A percentile compares a stretch with the other conserved stretches of the same genome.
phyloP scores from a whole-genome alignment of 2,888 invertebrate species.

The Sipunculus nudus region DNA sequence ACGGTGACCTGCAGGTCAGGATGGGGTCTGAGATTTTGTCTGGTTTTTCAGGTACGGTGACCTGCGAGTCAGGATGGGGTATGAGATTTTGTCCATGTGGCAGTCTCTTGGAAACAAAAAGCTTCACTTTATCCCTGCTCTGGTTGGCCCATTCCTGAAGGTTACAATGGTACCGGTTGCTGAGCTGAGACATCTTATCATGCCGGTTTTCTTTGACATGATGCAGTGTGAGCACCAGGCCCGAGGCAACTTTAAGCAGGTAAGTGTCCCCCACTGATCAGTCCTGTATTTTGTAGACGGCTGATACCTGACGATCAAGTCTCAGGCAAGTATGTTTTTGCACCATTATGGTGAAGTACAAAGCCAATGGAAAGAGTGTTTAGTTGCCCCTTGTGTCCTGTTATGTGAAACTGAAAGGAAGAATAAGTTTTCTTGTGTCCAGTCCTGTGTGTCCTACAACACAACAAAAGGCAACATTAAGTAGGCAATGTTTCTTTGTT shows the following conservation, averaged over 20 bases:
- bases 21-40: conserved; percentile 89
- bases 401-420: no score
- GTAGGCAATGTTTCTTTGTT: no score
- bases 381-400: no score
- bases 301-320: no score
- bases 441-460: no score
- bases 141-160: conserved; percentile 93
- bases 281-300: no score
- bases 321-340: no score
- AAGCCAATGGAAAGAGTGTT: no score
- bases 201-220: conserved; percentile 93
- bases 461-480: no score
- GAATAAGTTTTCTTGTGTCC: no score
- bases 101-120: conserved; percentile 86
- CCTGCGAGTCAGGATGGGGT: conserved; percentile 91
- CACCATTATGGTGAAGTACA: no score
- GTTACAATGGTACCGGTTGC: conserved; percentile 90
- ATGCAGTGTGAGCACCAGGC: conserved; percentile 90
- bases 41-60: conserved; percentile 74
- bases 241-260: conserved; percentile 84
- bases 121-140: conserved; percentile 87
- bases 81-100: conserved; percentile 92
- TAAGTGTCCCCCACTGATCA: no score
- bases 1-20: conserved; percentile 89
- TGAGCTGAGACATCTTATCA: conserved; percentile 85